phyloP scores from a whole-genome alignment of 2,797 vertebrate genomes.

The Glyptemys insculpta region DNA sequence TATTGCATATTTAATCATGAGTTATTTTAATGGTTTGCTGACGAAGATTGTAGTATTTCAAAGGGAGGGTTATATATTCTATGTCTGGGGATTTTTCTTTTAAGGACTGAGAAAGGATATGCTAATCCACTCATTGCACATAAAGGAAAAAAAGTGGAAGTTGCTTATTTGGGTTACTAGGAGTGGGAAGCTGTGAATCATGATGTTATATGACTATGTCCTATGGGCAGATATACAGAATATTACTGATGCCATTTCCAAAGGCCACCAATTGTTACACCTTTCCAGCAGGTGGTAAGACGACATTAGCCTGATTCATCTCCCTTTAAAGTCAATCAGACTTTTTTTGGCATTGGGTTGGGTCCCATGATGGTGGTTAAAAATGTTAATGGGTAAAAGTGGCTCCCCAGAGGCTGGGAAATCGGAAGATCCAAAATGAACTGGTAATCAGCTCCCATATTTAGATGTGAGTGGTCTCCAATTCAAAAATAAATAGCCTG shows the following conservation, averaged over 20 bases:
- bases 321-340: constrained; percentile 4
- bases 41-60: constrained; percentile 45
- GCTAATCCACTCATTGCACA: neutral
- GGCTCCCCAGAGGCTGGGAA: neutral
- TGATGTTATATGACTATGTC: neutral
- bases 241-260: neutral
- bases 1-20: neutral
- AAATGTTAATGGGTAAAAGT: constrained; percentile 36
- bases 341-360: constrained; percentile 36
- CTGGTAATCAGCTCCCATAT: neutral
- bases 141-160: neutral
- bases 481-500: neutral
- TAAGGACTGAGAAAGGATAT: neutral
- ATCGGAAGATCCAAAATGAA: neutral
- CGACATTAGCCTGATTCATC: neutral
- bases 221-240: neutral
- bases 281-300: neutral
- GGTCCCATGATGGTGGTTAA: constrained; percentile 2
- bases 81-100: neutral
- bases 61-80: neutral
- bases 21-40: constrained; percentile 27
- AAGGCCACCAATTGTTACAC: neutral
- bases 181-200: neutral
- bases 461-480: neutral
- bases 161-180: neutral